A percentile compares a stretch with the other conserved stretches of the same genome.
Evolutionary conservation across 2,113 vertebrate genomes (phyloP).

Genomic region (Brachyistius frenatus): DNA sequence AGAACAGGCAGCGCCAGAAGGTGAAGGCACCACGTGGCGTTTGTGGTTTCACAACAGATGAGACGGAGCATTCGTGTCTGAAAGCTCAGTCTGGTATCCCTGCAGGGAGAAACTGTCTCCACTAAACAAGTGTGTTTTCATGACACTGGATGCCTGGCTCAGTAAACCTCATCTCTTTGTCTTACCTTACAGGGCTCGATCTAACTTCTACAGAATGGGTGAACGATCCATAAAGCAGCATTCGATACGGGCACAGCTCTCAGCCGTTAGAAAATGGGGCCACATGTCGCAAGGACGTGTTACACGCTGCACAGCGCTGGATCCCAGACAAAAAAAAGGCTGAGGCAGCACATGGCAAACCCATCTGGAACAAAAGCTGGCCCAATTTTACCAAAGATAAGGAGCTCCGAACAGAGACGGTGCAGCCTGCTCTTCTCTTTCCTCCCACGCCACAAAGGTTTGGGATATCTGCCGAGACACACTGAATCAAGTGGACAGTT

Average conservation of each 20-base stretch:
- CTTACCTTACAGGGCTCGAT: conserved; percentile 11
- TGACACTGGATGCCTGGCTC: conserved; percentile 39
- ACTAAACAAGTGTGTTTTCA: conserved; percentile 54
- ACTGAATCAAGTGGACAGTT: conserved; percentile 56
- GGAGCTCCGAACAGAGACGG: not conserved
- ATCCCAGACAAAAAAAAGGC: conserved; percentile 53
- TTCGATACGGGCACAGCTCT: conserved; percentile 52
- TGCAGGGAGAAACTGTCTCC: conserved; percentile 62
- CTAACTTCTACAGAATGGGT: conserved; percentile 21
- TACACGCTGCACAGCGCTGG: conserved; percentile 36
- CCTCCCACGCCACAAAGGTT: conserved; percentile 43
- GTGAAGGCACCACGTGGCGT: conserved; percentile 63
- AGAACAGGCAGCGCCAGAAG: conserved; percentile 52
- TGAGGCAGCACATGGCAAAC: conserved; percentile 46
- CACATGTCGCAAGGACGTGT: conserved; percentile 39
- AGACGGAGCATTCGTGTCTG: conserved; percentile 44
- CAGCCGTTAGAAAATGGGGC: conserved; percentile 27
- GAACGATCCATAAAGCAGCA: conserved; percentile 21
- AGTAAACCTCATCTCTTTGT: conserved; percentile 30
- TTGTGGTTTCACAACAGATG: conserved; percentile 64
- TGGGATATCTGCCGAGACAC: conserved; percentile 20
- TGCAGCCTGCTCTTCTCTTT: conserved; percentile 22
- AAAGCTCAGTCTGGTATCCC: conserved; percentile 39
- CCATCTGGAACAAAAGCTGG: conserved; percentile 64
- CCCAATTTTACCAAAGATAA: conserved; percentile 62